Conservation (phyloP, 2,113 vertebrate genomes). For the Camelus bactrianus region DNA sequence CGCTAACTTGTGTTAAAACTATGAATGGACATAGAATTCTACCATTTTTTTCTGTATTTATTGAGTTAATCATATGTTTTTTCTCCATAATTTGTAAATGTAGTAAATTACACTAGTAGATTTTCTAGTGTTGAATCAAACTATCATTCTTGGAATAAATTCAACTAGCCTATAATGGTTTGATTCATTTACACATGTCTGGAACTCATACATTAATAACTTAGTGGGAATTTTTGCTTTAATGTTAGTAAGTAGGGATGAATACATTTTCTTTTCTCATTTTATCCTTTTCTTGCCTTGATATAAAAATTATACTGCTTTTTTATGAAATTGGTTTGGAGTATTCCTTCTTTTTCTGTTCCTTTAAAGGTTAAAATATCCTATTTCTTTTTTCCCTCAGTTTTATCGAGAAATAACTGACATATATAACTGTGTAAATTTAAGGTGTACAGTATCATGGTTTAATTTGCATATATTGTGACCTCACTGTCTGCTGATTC, state of each 20-base stretch:
- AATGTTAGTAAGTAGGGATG: neutral
- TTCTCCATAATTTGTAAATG: neutral
- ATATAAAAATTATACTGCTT: neutral
- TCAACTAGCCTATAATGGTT: neutral
- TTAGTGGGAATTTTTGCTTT: neutral
- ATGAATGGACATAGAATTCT: neutral
- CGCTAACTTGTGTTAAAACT: neutral
- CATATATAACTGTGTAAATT: neutral
- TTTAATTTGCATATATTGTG: neutral
- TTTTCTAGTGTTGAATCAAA: neutral
- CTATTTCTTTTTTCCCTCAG: neutral
- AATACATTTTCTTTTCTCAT: neutral
- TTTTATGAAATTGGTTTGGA: neutral
- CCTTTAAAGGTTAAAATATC: neutral
- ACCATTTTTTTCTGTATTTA: neutral
- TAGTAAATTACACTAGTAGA: neutral
- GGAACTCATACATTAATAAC: neutral
- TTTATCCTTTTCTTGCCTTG: neutral
- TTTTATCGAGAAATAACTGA: neutral
- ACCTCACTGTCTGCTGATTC: neutral
- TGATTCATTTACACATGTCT: neutral
- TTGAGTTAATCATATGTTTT: neutral
- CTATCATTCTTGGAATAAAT: neutral
- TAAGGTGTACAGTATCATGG: neutral
- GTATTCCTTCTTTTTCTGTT: neutral